Evolutionary conservation across 2,797 vertebrate species (phyloP).

Genomic region (Sphenodon punctatus): DNA sequence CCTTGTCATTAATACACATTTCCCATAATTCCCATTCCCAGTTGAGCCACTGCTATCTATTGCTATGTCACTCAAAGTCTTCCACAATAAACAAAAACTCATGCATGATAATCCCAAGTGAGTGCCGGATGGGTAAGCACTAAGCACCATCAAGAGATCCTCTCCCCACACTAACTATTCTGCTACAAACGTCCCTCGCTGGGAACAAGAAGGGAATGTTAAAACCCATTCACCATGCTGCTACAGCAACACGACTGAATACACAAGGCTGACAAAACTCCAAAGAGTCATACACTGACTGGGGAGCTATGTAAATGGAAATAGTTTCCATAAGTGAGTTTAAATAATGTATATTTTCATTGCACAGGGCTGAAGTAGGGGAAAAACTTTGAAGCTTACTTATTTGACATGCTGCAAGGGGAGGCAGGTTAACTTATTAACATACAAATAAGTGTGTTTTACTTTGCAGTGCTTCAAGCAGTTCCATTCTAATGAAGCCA

Average conservation of each 20-base stretch:
- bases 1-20: not conserved
- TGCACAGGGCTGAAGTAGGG: not conserved
- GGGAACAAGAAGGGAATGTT: not conserved
- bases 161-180: not conserved
- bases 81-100: not conserved
- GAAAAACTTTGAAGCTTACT: not conserved
- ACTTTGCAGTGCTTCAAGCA: slow-evolving; percentile 2
- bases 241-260: not conserved
- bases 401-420: not conserved
- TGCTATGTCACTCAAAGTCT: accelerated
- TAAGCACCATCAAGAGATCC: not conserved
- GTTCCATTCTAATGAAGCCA: slow-evolving; percentile 31
- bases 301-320: not conserved
- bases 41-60: not conserved
- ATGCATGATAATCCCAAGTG: not conserved
- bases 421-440: slow-evolving; percentile 19
- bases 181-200: accelerated
- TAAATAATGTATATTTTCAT: not conserved
- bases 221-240: not conserved
- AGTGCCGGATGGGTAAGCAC: not conserved
- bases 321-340: not conserved
- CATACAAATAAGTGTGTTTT: slow-evolving; percentile 34
- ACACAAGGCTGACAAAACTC: not conserved
- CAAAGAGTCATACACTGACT: not conserved
- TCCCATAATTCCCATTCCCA: not conserved